Conservation (phyloP, 2,888 invertebrate genomes). For the Parascotia fuliginaria region DNA sequence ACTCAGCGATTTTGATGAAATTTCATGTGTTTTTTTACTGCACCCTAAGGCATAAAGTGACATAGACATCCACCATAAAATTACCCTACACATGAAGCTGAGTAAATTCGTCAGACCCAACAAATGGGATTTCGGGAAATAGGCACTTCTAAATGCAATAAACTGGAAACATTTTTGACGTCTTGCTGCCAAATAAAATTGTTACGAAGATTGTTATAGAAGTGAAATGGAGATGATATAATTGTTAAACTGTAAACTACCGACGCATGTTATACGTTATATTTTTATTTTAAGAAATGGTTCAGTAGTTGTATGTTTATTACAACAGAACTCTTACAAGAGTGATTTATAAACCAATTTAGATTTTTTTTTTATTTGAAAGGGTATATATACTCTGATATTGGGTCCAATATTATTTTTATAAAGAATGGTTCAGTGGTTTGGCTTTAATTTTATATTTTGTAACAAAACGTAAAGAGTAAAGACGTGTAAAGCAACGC, state of each 20-base stretch:
- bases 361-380: too few species aligned
- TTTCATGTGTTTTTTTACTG: conserved; percentile 21
- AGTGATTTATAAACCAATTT: too few species aligned
- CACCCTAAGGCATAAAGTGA: conserved; percentile 28
- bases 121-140: conserved; percentile 24
- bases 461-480: too few species aligned
- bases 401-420: too few species aligned
- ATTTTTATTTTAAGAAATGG: too few species aligned
- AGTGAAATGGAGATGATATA: not conserved
- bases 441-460: too few species aligned
- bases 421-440: too few species aligned
- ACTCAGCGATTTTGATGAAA: conserved; percentile 10
- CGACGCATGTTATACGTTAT: too few species aligned
- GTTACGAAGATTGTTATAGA: not conserved
- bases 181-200: not conserved
- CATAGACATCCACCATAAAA: conserved; percentile 28
- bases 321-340: too few species aligned
- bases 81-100: conserved; percentile 18
- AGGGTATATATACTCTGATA: too few species aligned
- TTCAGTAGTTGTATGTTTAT: too few species aligned
- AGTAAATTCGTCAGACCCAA: conserved; percentile 13
- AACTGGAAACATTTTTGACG: conserved; percentile 28
- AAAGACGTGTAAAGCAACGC: too few species aligned
- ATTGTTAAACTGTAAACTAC: not conserved
- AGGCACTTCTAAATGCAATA: conserved; percentile 30